These are phyloP conservation scores for Sarcophaga rosellei DNA, from an alignment of 2,888 invertebrate genomes.

Conservation along the genomic window DNA sequence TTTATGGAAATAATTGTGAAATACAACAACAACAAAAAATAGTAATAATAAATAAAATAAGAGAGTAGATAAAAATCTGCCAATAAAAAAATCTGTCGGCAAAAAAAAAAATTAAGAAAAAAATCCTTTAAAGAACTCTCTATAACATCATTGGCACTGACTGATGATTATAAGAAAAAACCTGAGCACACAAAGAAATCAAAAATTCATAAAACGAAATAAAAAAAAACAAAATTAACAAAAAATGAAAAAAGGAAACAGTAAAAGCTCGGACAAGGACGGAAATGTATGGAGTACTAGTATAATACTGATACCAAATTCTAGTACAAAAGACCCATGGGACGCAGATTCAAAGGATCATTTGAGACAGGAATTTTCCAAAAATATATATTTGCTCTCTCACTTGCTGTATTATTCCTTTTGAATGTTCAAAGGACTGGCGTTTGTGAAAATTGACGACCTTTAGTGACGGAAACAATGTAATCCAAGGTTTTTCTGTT, in stretches of 20 bases:
- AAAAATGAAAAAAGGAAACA: not conserved
- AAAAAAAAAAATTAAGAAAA: not conserved
- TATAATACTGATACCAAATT: no score
- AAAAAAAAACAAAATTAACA: not conserved
- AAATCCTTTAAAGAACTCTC: conserved; percentile 25
- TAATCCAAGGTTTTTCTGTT: no score
- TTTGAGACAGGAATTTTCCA: no score
- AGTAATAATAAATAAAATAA: not conserved
- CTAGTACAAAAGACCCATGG: no score
- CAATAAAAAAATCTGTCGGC: conserved; percentile 15
- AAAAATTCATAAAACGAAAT: conserved; percentile 46
- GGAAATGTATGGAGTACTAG: no score
- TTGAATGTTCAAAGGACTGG: no score
- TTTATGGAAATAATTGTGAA: conserved; percentile 19
- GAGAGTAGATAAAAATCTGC: conserved; percentile 36
- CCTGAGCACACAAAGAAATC: conserved; percentile 35
- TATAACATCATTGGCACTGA: not conserved
- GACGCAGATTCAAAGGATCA: no score
- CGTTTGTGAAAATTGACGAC: no score
- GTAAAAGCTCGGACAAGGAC: not conserved
- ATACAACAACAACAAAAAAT: not conserved
- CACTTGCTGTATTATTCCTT: no score
- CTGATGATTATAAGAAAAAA: conserved; percentile 5
- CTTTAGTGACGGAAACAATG: no score
- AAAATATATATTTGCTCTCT: no score